Percentiles rank a stretch among this genome's conserved stretches.
phyloP scores from a whole-genome alignment of 2,888 invertebrate species.

The Campoletis raptor region DNA sequence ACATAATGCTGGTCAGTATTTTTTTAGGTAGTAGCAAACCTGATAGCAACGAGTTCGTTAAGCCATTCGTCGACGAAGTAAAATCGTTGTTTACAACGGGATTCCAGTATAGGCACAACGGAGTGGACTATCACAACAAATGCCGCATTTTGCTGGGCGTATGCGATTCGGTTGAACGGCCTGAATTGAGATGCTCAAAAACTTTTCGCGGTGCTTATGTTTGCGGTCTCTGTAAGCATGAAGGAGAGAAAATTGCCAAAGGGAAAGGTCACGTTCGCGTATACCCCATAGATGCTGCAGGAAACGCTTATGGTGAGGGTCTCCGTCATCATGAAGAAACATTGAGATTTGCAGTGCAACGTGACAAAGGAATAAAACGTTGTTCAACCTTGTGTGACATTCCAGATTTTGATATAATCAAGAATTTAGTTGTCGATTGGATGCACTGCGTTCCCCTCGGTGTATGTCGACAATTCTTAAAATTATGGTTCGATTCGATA shows the following conservation, averaged over 20 bases:
- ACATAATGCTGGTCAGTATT: constrained; percentile 13
- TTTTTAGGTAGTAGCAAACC: constrained; percentile 61
- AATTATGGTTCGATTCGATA: constrained; percentile 37
- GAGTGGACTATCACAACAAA: constrained; percentile 48
- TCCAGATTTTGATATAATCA: constrained; percentile 43
- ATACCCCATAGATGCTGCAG: constrained; percentile 53
- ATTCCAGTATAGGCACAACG: constrained; percentile 52
- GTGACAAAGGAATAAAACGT: constrained; percentile 51
- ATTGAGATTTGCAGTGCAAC: constrained; percentile 17
- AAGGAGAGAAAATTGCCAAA: constrained; percentile 58
- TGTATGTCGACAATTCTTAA: constrained; percentile 53
- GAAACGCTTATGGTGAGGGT: constrained; percentile 41
- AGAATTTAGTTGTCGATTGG: constrained; percentile 38
- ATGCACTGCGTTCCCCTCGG: constrained; percentile 60
- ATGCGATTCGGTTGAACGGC: constrained; percentile 65
- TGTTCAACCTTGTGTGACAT: constrained; percentile 43
- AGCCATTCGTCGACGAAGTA: constrained; percentile 64
- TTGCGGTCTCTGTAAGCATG: constrained; percentile 68
- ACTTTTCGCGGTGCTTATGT: constrained; percentile 68
- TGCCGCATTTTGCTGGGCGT: constrained; percentile 52
- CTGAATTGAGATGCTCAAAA: constrained; percentile 41
- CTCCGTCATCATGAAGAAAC: constrained; percentile 43
- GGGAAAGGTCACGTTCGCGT: constrained; percentile 63
- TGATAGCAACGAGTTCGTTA: constrained; percentile 57
- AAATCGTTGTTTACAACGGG: constrained; percentile 53